Evolutionary conservation across 2,797 vertebrate species (phyloP).

Genomic region (Buceros bicornis): DNA sequence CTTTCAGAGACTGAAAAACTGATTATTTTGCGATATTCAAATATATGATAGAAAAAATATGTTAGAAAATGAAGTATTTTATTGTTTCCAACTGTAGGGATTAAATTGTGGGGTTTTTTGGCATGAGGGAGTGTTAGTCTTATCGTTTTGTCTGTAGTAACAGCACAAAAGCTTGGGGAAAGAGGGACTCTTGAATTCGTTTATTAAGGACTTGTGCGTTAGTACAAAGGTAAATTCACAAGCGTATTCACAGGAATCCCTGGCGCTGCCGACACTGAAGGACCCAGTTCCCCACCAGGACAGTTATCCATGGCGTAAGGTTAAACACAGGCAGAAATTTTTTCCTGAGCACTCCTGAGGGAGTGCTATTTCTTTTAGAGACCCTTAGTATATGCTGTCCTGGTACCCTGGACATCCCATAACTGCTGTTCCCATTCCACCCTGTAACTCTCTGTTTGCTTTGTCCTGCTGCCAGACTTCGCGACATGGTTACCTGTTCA

Average conservation of each 20-base stretch:
- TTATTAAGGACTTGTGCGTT: background rate
- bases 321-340: fast-evolving
- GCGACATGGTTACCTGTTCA: conserved; percentile 64
- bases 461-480: conserved; percentile 7
- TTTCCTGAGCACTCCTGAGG: background rate
- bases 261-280: background rate
- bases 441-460: conserved; percentile 34
- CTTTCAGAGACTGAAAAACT: background rate
- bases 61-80: background rate
- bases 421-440: background rate
- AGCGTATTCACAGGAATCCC: background rate
- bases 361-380: background rate
- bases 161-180: background rate
- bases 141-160: background rate
- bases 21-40: background rate
- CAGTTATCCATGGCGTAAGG: background rate
- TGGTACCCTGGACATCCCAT: background rate
- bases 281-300: background rate
- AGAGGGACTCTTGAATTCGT: background rate
- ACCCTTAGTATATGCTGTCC: background rate
- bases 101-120: background rate
- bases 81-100: background rate
- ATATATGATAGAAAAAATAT: background rate
- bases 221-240: background rate
- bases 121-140: background rate